Conservation (phyloP, 2,113 vertebrate genomes). For the Myodes glareolus region DNA sequence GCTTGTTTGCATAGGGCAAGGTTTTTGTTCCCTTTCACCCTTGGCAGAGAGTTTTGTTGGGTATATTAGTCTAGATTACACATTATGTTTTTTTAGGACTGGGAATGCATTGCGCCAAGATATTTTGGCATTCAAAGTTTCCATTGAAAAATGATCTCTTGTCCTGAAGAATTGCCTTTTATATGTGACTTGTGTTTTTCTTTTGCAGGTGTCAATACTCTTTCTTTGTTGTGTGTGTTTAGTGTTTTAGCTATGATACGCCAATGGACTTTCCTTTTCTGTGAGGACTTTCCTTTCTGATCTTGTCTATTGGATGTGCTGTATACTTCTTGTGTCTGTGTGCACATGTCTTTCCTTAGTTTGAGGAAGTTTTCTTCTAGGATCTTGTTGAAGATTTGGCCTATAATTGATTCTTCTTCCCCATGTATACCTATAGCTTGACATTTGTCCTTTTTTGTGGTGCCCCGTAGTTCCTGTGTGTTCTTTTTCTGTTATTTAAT, state of each 20-base stretch:
- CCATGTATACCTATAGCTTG: not conserved
- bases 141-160: not conserved
- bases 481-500: not conserved
- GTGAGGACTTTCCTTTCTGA: not conserved
- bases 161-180: not conserved
- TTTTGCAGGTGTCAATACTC: not conserved
- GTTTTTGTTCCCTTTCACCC: not conserved
- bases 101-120: not conserved
- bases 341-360: not conserved
- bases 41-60: not conserved
- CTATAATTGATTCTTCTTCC: not conserved
- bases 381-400: not conserved
- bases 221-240: not conserved
- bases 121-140: not conserved
- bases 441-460: no score
- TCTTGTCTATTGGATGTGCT: not conserved
- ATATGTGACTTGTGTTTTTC: not conserved
- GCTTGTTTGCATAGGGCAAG: not conserved
- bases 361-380: not conserved
- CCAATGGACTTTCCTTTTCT: not conserved
- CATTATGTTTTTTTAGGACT: not conserved
- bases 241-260: not conserved
- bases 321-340: not conserved
- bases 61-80: not conserved
- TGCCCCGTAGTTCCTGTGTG: not conserved